A percentile compares a stretch with the other conserved stretches of the same genome.
These are phyloP conservation scores for Allobates femoralis DNA, from an alignment of 2,797 vertebrate species.

Conservation along the genomic window DNA sequence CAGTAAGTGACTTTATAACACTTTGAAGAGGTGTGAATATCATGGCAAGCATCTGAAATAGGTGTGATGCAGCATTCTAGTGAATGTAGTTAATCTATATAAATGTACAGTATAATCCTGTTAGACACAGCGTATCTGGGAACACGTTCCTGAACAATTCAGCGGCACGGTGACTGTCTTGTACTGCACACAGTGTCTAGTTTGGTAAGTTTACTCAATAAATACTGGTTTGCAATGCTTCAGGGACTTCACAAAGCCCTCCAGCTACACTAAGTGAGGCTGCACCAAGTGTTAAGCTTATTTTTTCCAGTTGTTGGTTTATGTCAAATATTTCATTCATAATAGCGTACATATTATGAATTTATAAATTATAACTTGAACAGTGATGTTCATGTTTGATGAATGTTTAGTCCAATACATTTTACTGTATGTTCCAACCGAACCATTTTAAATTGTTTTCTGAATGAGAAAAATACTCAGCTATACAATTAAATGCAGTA, in stretches of 20 bases:
- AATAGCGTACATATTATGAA: background rate
- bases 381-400: background rate
- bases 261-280: background rate
- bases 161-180: background rate
- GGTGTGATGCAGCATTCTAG: background rate
- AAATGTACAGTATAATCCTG: background rate
- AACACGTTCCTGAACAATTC: background rate
- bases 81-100: background rate
- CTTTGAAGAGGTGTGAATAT: background rate
- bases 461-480: conserved; percentile 22
- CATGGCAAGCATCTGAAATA: background rate
- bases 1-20: background rate
- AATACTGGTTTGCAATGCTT: conserved; percentile 11
- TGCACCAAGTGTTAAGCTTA: background rate
- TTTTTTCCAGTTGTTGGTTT: background rate
- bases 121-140: background rate
- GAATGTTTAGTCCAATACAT: background rate
- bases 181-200: background rate
- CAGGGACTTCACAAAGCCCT: conserved; percentile 20
- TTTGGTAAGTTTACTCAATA: conserved; percentile 6
- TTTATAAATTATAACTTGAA: background rate
- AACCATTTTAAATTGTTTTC: conserved; percentile 14
- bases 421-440: background rate
- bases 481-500: conserved; percentile 39
- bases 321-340: background rate